Base-by-base conservation (phyloP, 1,140 invertebrate species). In the Bombus polaris region DNA sequence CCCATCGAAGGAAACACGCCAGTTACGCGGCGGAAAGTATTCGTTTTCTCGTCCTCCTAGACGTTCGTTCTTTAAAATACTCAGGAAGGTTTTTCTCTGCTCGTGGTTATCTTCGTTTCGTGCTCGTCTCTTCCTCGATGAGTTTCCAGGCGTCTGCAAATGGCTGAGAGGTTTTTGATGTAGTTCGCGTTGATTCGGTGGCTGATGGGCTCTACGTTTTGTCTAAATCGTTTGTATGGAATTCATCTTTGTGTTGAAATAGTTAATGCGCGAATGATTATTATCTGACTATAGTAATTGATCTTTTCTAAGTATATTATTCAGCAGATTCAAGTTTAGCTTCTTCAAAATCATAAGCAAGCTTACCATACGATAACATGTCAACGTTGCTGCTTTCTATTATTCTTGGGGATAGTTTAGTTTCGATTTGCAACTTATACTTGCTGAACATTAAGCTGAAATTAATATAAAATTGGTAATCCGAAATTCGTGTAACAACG, bases 1-100 rank as follows among this genome's bases (percentile, higher is more conserved):
- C 75, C 88, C 89, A 89, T 90, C 88, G 85, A 90, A 90, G 89
- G 88, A 90, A 87, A 90, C 88, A 88, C 83, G 83, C 89, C 81
- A 76, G 89, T 88, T 90, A 83, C 88, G 76, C 76, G 85, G 70
- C 65, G 73, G 77, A 77, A 87, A 86, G 88, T 81, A 87, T 89
- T 86, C 87, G 77, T 85, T 83, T 89, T 89, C 85, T 84, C 85
- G 59, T 62, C 73, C 68, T 83, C n/a, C 71, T 35, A 71, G 83
- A 25, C 28, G 39, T 42, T 68, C 72, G 79, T 73, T 72, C 86
- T 83, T 87, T 76, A 70, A 79, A 86, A 86, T 85, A 42, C 79
- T 85, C 62, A 22, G 42, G 53, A 62, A 53, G 35, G 22, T 53
- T 32, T 72, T 32, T 42, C 9, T 13, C 18, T 62, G 59, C 57